A percentile compares a stretch with the other conserved stretches of the same genome.
Conservation (phyloP, 2,797 vertebrate genomes). For the Tamandua tetradactyla region DNA sequence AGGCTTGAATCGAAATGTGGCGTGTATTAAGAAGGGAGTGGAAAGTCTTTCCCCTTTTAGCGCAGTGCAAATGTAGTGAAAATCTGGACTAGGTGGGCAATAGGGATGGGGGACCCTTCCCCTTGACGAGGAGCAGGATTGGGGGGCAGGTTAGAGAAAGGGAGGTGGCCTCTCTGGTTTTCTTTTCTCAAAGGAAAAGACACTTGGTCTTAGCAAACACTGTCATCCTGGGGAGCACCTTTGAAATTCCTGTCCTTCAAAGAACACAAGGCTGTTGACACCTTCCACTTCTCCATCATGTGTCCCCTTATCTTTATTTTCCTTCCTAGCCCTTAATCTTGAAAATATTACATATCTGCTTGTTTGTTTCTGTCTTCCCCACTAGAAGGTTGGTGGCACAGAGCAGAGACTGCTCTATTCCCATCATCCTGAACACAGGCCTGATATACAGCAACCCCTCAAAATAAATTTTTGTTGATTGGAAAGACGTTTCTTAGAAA, state of each 20-base stretch:
- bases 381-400: neutral
- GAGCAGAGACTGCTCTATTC: neutral
- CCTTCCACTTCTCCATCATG: neutral
- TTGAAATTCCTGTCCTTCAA: neutral
- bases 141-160: neutral
- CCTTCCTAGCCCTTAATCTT: neutral
- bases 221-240: neutral
- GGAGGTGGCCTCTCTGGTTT: neutral
- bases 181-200: neutral
- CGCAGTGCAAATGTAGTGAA: slow-evolving; percentile 31
- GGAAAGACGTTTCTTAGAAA: neutral
- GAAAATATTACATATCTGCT: neutral
- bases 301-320: neutral
- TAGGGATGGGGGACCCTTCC: too few species aligned
- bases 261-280: neutral
- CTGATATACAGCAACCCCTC: neutral
- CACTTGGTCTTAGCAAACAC: neutral
- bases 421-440: neutral
- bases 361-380: neutral
- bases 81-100: neutral
- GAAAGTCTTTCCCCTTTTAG: slow-evolving; percentile 8
- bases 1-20: neutral
- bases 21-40: neutral
- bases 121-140: neutral
- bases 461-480: slow-evolving; percentile 27